Percentiles rank a stretch among this genome's conserved stretches.
phyloP scores from a whole-genome alignment of 2,888 invertebrate species.

The Campaea margaritaria region DNA sequence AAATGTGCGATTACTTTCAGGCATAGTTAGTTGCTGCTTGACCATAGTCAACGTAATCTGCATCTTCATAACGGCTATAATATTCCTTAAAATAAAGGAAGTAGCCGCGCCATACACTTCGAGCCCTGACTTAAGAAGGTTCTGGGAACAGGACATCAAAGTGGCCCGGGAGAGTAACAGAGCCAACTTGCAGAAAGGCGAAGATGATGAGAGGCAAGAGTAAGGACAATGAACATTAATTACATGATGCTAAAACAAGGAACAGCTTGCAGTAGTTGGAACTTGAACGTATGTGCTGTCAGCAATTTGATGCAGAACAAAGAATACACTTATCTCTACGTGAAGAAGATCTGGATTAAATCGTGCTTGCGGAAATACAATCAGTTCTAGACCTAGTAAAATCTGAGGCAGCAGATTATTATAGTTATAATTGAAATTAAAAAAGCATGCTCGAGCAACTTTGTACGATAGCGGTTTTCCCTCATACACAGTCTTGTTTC shows the following conservation, averaged over 20 bases:
- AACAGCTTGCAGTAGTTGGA: no score
- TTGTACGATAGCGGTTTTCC: no score
- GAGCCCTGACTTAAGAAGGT: slow-evolving; percentile 89
- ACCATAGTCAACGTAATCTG: slow-evolving; percentile 93
- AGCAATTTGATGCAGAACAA: no score
- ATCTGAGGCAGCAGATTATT: no score
- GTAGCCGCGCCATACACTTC: slow-evolving; percentile 93
- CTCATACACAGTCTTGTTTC: slow-evolving; percentile 15
- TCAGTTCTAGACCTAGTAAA: no score
- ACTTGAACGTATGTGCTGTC: no score
- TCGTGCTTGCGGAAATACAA: no score
- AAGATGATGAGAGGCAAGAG: slow-evolving; percentile 79
- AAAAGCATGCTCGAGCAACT: no score
- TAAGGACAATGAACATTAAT: slow-evolving; percentile 47
- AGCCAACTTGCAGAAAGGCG: slow-evolving; percentile 85
- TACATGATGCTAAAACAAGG: neutral
- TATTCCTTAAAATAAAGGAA: slow-evolving; percentile 93
- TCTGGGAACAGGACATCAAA: slow-evolving; percentile 93
- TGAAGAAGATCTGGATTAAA: no score
- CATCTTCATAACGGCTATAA: slow-evolving; percentile 92
- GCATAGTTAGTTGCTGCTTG: slow-evolving; percentile 91
- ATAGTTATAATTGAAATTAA: no score
- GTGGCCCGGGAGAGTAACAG: slow-evolving; percentile 89
- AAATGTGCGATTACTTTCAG: slow-evolving; percentile 50
- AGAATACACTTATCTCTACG: no score